phyloP scores from a whole-genome alignment of 2,888 invertebrate species.

The Sarcophaga variegata region DNA sequence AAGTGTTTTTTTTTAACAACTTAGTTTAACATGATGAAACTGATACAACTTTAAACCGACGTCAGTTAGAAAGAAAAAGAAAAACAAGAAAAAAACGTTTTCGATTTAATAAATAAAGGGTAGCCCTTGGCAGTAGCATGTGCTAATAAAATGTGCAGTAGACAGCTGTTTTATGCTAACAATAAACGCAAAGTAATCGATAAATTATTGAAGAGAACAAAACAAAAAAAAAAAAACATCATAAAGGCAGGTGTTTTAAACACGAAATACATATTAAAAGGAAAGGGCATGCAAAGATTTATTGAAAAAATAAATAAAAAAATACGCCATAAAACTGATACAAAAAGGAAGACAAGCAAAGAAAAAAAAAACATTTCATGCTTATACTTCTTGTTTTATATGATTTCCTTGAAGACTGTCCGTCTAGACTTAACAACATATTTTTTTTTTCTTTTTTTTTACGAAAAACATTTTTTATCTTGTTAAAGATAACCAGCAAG shows the following conservation, averaged over 20 bases:
- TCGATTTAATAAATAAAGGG: slow-evolving; percentile 13
- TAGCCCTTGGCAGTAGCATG: slow-evolving; percentile 31
- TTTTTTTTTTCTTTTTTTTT: neutral
- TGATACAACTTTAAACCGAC: neutral
- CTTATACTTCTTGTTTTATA: neutral
- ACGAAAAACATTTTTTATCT: neutral
- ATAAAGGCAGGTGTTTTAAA: slow-evolving; percentile 47
- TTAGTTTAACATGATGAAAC: neutral
- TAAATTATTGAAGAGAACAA: neutral
- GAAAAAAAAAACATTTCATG: neutral
- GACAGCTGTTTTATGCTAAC: slow-evolving; percentile 41
- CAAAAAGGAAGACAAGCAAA: neutral
- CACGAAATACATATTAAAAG: slow-evolving; percentile 7
- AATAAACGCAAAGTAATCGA: slow-evolving; percentile 24
- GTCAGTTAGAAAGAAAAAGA: neutral
- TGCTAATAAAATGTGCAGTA: slow-evolving; percentile 45
- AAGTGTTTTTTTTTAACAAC: slow-evolving; percentile 24
- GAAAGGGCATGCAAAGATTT: slow-evolving; percentile 9
- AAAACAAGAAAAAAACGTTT: neutral
- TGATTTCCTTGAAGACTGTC: neutral
- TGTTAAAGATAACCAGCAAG: neutral
- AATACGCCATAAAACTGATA: neutral
- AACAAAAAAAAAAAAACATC: neutral
- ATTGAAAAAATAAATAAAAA: neutral
- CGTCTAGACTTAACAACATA: neutral